Evolutionary conservation across 2,113 vertebrate species (phyloP).

Genomic region (Fregata magnificens): DNA sequence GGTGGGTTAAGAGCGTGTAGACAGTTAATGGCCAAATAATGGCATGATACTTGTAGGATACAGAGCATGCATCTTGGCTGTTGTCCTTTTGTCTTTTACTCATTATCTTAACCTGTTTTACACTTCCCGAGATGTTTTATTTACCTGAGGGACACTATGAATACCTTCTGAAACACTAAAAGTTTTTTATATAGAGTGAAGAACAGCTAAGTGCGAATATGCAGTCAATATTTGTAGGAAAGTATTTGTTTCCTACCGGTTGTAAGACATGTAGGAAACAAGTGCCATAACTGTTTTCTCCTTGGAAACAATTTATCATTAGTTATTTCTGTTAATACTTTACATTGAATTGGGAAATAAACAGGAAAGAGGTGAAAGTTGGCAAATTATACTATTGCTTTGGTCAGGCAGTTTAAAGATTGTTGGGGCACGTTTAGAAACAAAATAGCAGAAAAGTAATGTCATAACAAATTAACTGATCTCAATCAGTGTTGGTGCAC

Average conservation of each 20-base stretch:
- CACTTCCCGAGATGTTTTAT: background rate
- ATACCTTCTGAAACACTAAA: background rate
- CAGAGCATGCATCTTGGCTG: background rate
- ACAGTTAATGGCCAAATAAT: background rate
- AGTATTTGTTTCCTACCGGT: background rate
- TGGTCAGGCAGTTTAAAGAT: background rate
- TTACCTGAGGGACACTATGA: background rate
- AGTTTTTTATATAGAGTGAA: background rate
- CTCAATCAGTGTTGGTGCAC: background rate
- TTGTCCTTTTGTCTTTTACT: background rate
- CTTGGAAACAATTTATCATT: background rate
- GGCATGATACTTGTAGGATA: background rate
- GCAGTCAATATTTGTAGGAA: background rate
- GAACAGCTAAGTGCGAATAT: background rate
- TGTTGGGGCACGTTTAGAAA: background rate
- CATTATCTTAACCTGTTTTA: background rate
- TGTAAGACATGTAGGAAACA: background rate
- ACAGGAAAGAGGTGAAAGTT: background rate
- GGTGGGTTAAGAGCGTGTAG: background rate
- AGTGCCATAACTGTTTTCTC: background rate
- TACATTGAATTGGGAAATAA: background rate
- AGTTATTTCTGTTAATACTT: background rate
- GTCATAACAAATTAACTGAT: background rate
- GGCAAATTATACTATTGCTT: background rate
- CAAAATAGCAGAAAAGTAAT: background rate